phyloP scores from a whole-genome alignment of 2,888 invertebrate genomes.

The Caradrina clavipalpis region DNA sequence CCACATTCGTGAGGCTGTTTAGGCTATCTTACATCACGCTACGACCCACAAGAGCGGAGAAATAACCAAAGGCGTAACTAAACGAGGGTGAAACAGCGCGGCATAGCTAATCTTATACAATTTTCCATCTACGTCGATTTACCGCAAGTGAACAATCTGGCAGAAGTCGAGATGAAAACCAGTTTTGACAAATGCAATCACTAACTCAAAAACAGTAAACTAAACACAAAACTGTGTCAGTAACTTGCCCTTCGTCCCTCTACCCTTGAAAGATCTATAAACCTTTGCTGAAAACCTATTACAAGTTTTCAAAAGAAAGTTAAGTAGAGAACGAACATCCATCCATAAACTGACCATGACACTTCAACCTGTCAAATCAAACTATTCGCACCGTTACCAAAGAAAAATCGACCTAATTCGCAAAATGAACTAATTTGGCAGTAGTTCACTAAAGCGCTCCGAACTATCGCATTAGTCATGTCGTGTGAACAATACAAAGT shows the following conservation, averaged over 20 bases:
- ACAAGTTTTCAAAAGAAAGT: background rate
- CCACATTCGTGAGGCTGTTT: no score
- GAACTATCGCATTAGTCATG: constrained; percentile 42
- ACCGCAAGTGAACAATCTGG: no score
- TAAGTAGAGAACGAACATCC: background rate
- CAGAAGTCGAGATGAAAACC: no score
- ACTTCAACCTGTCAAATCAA: no score
- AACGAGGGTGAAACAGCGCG: no score
- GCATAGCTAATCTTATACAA: no score
- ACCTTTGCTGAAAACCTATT: no score
- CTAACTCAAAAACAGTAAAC: background rate
- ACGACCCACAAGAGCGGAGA: no score
- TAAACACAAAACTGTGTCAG: background rate
- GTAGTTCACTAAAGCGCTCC: constrained; percentile 16
- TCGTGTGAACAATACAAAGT: constrained; percentile 60
- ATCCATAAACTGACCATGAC: background rate
- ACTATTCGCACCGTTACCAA: background rate
- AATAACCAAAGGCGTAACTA: no score
- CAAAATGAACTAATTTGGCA: constrained; percentile 20
- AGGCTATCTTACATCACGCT: no score
- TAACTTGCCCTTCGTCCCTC: background rate
- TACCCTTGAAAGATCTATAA: background rate
- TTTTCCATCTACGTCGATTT: no score
- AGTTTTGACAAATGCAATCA: background rate
- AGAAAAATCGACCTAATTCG: constrained; percentile 21